Conservation (phyloP, 2,888 invertebrate species). For the Amblyteles armatorius region DNA sequence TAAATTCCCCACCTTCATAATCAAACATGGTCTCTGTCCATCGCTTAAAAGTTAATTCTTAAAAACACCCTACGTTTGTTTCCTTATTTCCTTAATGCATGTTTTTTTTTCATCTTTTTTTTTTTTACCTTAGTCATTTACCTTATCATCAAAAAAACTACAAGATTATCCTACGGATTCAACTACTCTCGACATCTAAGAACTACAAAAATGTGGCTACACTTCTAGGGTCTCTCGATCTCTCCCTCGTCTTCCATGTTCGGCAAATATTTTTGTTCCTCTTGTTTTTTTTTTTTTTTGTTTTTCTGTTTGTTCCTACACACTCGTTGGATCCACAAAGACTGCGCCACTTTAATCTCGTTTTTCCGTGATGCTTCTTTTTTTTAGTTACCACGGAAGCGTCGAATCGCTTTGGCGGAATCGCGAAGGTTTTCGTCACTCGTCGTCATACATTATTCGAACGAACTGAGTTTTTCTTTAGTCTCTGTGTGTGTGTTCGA, state of each 20-base stretch:
- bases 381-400: constrained; percentile 22
- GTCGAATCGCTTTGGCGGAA: constrained; percentile 40
- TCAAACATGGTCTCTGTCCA: constrained; percentile 41
- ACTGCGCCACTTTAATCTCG: constrained; percentile 48
- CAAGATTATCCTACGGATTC: constrained; percentile 65
- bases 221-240: constrained; percentile 59
- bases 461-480: constrained; percentile 13
- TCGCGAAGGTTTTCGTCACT: constrained; percentile 41
- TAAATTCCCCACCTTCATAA: constrained; percentile 73
- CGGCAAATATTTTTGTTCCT: constrained; percentile 34
- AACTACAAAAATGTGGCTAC: constrained; percentile 67
- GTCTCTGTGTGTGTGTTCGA: constrained; percentile 13
- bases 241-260: constrained; percentile 47
- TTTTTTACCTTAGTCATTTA: constrained; percentile 59
- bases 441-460: constrained; percentile 36
- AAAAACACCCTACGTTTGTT: constrained; percentile 81
- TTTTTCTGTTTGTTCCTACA: constrained; percentile 17
- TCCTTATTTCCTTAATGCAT: constrained; percentile 69
- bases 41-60: constrained; percentile 71
- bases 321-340: constrained; percentile 57
- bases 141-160: constrained; percentile 67
- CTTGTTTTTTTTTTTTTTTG: neutral
- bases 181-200: constrained; percentile 61
- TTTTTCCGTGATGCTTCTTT: constrained; percentile 53
- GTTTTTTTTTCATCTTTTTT: constrained; percentile 67